These are phyloP conservation scores for Campoplex capitator DNA, from an alignment of 2,888 invertebrate genomes.

Conservation along the genomic window DNA sequence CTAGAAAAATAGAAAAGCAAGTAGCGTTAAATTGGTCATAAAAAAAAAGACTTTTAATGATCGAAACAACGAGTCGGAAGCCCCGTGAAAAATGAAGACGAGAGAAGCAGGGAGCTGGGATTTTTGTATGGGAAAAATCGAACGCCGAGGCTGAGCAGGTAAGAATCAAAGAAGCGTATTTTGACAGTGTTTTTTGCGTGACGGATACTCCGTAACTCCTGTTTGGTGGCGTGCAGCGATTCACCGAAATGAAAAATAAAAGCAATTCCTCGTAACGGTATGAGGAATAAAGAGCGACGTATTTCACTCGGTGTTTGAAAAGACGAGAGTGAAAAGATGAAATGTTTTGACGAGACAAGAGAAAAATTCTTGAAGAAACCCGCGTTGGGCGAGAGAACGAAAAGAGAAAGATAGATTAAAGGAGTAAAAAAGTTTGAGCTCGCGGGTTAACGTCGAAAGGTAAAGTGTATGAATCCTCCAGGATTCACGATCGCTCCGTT, in stretches of 20 bases:
- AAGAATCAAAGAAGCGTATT: not conserved
- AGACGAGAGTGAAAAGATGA: slow-evolving; percentile 49
- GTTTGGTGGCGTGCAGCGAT: slow-evolving; percentile 64
- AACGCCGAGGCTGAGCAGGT: not conserved
- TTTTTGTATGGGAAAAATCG: not conserved
- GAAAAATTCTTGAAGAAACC: slow-evolving; percentile 34
- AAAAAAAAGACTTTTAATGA: not conserved
- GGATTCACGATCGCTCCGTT: slow-evolving; percentile 62
- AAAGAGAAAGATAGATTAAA: slow-evolving; percentile 33
- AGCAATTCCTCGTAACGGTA: slow-evolving; percentile 47
- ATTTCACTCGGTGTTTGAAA: slow-evolving; percentile 9
- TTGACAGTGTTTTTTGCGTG: not conserved
- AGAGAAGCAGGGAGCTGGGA: not conserved
- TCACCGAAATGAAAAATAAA: slow-evolving; percentile 65
- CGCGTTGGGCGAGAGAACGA: not conserved
- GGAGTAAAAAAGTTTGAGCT: slow-evolving; percentile 57
- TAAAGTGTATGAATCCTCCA: slow-evolving; percentile 74
- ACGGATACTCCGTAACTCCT: not conserved
- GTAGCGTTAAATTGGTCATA: not conserved
- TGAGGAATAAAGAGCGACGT: slow-evolving; percentile 42
- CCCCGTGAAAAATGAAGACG: not conserved
- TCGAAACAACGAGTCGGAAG: not conserved
- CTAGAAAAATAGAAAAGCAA: not conserved
- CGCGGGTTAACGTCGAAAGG: slow-evolving; percentile 35
- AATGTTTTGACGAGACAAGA: slow-evolving; percentile 15